phyloP scores from a whole-genome alignment of 53 echinoderm and acorn worm species.

The Patiria pectinifera region DNA sequence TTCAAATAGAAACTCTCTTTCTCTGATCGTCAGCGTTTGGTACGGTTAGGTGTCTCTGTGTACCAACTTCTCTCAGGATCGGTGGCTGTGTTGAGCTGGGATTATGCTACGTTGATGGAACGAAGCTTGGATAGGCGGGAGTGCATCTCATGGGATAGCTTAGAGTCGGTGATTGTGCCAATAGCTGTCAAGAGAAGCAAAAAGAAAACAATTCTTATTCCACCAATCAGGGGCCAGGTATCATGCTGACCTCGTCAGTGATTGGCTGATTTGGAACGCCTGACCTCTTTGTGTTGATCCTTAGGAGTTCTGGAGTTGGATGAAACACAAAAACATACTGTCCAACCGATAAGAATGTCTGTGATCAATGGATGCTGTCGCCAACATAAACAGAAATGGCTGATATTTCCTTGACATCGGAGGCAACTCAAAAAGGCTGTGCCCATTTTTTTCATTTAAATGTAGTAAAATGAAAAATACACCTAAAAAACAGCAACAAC shows the following conservation, averaged over 20 bases:
- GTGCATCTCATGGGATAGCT: constrained; percentile 91
- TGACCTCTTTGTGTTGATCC: too few relatives aligned
- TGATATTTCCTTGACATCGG: too few relatives aligned
- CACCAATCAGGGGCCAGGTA: background rate
- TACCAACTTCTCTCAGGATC: constrained; percentile 46
- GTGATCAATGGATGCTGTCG: background rate
- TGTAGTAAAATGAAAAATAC: too few relatives aligned
- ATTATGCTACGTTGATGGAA: constrained; percentile 36
- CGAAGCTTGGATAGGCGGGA: constrained; percentile 50
- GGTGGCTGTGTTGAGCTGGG: constrained; percentile 75
- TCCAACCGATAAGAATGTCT: too few relatives aligned
- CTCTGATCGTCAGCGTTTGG: background rate
- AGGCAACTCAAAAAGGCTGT: too few relatives aligned
- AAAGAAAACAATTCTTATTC: background rate
- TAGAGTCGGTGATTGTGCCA: constrained; percentile 71
- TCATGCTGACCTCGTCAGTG: background rate
- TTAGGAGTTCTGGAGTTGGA: too few relatives aligned
- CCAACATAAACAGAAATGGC: background rate
- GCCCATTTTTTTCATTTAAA: too few relatives aligned
- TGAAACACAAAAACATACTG: too few relatives aligned
- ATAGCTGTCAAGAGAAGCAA: constrained; percentile 51
- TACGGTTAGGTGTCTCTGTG: background rate
- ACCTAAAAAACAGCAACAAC: too few relatives aligned
- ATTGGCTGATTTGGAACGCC: too few relatives aligned
- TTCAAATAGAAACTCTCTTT: background rate